phyloP scores from a whole-genome alignment of 64 coral and sea anemone species.

The Orbicella faveolata region DNA sequence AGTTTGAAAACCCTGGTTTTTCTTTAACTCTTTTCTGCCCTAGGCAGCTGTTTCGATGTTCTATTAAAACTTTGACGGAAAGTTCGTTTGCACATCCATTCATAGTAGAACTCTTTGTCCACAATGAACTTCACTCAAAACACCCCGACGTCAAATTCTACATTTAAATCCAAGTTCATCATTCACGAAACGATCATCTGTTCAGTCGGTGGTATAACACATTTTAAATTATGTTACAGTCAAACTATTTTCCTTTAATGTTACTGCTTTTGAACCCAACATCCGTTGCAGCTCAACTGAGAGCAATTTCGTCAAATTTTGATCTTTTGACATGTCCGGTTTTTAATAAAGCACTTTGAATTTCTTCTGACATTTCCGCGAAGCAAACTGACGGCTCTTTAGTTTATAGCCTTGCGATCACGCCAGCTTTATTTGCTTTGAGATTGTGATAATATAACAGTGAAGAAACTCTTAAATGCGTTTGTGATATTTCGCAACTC shows the following conservation, averaged over 20 bases:
- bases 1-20: neutral
- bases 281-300: neutral
- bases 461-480: neutral
- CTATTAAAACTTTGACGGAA: neutral
- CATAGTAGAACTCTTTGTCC: neutral
- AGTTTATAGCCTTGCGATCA: neutral
- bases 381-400: neutral
- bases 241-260: neutral
- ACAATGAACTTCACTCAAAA: neutral
- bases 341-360: neutral
- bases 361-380: neutral
- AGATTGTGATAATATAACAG: neutral
- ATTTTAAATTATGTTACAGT: neutral
- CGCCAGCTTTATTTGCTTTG: constrained; percentile 25
- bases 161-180: neutral
- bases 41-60: neutral
- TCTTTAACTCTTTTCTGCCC: neutral
- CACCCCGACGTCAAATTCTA: neutral
- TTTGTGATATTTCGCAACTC: neutral
- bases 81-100: neutral
- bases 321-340: neutral
- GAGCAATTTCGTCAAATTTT: neutral
- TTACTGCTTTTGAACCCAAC: neutral
- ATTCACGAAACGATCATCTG: neutral
- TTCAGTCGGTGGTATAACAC: neutral